Evolutionary conservation across 1,140 invertebrate genomes (phyloP), one percentile per base, ranked within the genome.

Genomic region (Pristionchus pacificus): DNA sequence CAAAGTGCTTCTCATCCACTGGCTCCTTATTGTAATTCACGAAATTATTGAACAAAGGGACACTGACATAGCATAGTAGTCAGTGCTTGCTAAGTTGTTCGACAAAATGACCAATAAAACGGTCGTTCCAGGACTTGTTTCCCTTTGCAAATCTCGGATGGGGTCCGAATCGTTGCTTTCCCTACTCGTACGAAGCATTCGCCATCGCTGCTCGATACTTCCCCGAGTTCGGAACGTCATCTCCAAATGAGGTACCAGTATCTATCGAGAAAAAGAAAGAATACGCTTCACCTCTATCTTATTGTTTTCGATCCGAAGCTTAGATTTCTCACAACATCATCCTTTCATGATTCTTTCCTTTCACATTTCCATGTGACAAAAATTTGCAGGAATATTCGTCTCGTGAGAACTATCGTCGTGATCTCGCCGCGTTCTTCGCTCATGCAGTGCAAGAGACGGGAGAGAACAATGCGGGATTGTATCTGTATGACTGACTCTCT

Each of bases 181-280:
- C 81, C 0, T 82, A 84, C 68, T 82, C 80, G 3, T 82, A 79
- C 57, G 80, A 82, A 60, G 62, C 74, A 14, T 82, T 82, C 65
- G 71, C 75, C 15, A 82, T 82, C 63, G 81, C 81, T 27, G 72
- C 82, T 24, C 70, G 81, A 25, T 82, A 83, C 60, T 82, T 82
- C 57, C 81, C 81, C 1, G 62, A 77, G 19, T 82, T 82, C 60
- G 81, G 82, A 57, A 76, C 82, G 14, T 71, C 69, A 13, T 68
- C 27, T 24, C 68, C 71, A 1, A 75, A 75, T 66, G 66, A 30
- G 31, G 68, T 74, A 65, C 49, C 32, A 55, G 25, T 19, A 32
- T 3, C 14, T 19, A 65, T 31, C 24, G 10, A 27, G 14, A 65
- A 27, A n/a, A n/a, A n/a, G n/a, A n/a, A n/a, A n/a, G n/a, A n/a